These are phyloP conservation scores for Bradypodion pumilum DNA, from an alignment of 2,797 vertebrate species.

Conservation along the genomic window DNA sequence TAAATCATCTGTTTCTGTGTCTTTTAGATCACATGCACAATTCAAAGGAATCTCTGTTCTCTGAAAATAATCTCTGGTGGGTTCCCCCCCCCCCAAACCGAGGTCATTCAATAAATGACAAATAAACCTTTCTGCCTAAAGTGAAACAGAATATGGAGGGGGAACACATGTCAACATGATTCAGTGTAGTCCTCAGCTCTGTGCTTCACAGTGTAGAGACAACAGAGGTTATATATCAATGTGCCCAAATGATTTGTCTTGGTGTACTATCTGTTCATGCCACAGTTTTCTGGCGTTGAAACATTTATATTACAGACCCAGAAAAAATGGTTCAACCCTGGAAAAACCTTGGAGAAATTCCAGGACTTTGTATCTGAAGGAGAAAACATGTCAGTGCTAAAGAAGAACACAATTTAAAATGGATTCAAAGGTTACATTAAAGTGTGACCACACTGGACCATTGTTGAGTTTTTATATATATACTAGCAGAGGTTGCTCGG, in stretches of 20 bases:
- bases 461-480: no score
- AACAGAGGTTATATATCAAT: not conserved
- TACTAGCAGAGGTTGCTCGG: no score
- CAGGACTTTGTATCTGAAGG: not conserved
- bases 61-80: no score
- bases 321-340: not conserved
- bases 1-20: not conserved
- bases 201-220: not conserved
- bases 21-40: no score
- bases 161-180: not conserved
- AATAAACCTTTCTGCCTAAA: not conserved
- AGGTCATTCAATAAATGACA: not conserved
- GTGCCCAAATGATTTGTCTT: not conserved
- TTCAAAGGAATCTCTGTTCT: no score
- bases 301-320: not conserved
- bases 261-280: not conserved
- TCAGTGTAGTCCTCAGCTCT: not conserved
- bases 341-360: not conserved
- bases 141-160: constrained; percentile 2
- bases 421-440: no score
- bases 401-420: not conserved
- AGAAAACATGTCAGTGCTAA: not conserved
- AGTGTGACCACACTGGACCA: no score
- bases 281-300: not conserved
- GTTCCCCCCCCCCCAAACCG: no score